phyloP scores from a whole-genome alignment of 2,888 invertebrate genomes.

The Lasius fuliginosus region DNA sequence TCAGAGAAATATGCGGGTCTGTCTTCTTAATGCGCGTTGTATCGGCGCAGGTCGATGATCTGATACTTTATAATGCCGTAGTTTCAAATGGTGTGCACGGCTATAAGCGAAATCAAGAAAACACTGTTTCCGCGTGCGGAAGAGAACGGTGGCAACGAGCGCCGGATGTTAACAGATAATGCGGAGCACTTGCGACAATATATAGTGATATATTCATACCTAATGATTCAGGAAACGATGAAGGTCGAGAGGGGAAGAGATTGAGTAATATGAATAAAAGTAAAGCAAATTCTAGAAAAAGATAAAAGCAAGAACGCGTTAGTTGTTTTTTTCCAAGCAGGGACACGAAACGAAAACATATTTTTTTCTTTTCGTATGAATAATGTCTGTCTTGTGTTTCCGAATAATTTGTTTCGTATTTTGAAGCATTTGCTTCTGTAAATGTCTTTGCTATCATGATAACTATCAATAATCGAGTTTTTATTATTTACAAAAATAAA shows the following conservation, averaged over 20 bases:
- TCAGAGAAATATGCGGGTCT: neutral
- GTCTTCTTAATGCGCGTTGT: constrained; percentile 7
- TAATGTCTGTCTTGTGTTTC: neutral
- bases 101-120: constrained; percentile 23
- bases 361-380: neutral
- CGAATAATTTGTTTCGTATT: neutral
- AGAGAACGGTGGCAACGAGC: constrained; percentile 2
- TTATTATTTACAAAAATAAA: neutral
- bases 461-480: neutral
- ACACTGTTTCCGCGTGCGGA: neutral
- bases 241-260: constrained; percentile 6
- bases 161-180: constrained; percentile 11
- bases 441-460: neutral
- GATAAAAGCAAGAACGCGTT: neutral
- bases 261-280: neutral
- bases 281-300: neutral
- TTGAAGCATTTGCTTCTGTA: neutral
- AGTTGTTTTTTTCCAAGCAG: neutral
- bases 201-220: neutral
- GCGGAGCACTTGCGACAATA: neutral
- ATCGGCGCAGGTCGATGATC: constrained; percentile 18
- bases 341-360: neutral
- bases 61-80: constrained; percentile 43
- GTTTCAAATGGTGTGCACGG: constrained; percentile 58
- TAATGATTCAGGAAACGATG: constrained; percentile 4